Conservation (phyloP, 2,888 invertebrate species). For the Pherbina coryleti region DNA sequence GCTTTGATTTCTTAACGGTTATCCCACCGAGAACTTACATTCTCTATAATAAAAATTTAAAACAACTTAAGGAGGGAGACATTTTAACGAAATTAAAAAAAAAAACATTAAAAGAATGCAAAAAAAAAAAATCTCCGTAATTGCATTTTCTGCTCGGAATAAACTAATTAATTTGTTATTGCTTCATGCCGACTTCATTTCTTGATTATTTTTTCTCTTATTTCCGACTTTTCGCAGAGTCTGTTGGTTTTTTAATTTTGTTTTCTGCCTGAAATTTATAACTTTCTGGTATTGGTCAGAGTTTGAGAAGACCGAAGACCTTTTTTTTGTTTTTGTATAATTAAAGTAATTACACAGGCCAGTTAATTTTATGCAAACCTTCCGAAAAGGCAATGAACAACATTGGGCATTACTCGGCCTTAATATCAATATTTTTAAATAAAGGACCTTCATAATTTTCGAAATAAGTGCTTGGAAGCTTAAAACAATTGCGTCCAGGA, state of each 20-base stretch:
- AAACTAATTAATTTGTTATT: conserved; percentile 68
- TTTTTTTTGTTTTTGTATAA: background rate
- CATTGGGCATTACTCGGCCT: conserved; percentile 48
- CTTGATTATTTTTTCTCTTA: conserved; percentile 36
- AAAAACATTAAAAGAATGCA: conserved; percentile 14
- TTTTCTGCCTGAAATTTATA: background rate
- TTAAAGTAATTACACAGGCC: background rate
- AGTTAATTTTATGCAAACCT: background rate
- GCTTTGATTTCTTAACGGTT: too few relatives aligned
- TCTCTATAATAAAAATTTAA: too few relatives aligned
- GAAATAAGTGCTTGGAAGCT: background rate
- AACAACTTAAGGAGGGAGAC: background rate
- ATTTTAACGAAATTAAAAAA: conserved; percentile 25
- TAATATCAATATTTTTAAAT: conserved; percentile 30
- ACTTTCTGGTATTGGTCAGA: background rate
- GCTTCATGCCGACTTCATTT: conserved; percentile 54
- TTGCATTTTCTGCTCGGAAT: conserved; percentile 56
- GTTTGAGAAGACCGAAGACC: background rate
- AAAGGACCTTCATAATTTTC: conserved; percentile 67
- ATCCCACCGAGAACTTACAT: too few relatives aligned
- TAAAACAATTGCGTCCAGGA: conserved; percentile 45
- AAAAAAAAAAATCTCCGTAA: conserved; percentile 4
- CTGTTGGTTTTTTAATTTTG: background rate
- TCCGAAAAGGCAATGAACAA: conserved; percentile 27
- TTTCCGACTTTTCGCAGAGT: background rate